Evolutionary conservation across 2,113 vertebrate genomes (phyloP).

Genomic region (Agelaius phoeniceus): DNA sequence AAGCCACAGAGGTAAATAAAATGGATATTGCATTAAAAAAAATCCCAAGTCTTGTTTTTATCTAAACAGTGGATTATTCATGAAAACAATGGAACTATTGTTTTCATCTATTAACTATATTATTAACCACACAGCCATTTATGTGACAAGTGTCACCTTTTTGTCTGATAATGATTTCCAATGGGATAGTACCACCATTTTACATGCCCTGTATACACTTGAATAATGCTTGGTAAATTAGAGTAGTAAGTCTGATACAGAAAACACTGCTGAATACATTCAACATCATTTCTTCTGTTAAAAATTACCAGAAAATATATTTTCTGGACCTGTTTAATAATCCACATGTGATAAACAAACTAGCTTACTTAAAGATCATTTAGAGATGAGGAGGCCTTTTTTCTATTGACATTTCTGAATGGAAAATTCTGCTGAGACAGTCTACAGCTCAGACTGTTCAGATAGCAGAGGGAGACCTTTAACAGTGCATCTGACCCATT

Average conservation of each 20-base stretch:
- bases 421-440: conserved; percentile 18
- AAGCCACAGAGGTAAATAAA: not conserved
- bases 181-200: not conserved
- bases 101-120: not conserved
- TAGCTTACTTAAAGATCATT: not conserved
- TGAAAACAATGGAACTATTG: not conserved
- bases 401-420: not conserved
- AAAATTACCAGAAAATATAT: not conserved
- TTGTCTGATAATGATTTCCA: not conserved
- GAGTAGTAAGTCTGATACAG: not conserved
- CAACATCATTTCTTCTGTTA: not conserved
- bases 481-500: not conserved
- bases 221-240: not conserved
- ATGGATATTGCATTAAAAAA: not conserved
- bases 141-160: not conserved
- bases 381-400: conserved; percentile 6
- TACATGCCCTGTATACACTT: not conserved
- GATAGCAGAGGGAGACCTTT: not conserved
- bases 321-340: conserved; percentile 15
- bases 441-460: not conserved
- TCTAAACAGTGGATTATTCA: rapidly evolving
- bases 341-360: not conserved
- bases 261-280: not conserved
- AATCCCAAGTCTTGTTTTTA: not conserved
- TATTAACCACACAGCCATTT: not conserved